Percentiles rank a stretch among this genome's conserved stretches.
phyloP scores from a whole-genome alignment of 2,797 vertebrate species.

The Rhabdophis nuchalis region DNA sequence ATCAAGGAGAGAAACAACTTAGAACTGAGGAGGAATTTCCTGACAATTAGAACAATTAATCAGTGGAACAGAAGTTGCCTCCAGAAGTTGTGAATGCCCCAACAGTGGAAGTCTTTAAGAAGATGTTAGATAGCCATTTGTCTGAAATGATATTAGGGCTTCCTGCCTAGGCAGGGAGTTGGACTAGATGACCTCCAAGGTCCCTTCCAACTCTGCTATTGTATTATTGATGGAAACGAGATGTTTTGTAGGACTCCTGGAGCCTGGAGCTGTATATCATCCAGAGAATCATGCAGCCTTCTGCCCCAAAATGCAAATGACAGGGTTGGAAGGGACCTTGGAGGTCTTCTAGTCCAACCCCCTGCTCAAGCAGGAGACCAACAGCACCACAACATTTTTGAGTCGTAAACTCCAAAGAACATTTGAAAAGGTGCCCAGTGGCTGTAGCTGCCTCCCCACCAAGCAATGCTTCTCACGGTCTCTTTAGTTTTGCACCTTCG shows the following conservation, averaged over 20 bases:
- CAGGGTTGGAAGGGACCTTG: not conserved
- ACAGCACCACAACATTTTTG: slow-evolving; percentile 60
- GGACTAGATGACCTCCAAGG: no score
- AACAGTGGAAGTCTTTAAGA: no score
- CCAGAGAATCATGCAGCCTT: not conserved
- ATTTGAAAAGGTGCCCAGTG: slow-evolving; percentile 50
- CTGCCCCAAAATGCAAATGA: slow-evolving; percentile 2
- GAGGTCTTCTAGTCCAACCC: not conserved
- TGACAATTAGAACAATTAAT: no score
- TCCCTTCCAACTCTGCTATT: no score
- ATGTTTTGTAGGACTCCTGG: not conserved
- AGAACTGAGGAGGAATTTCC: no score
- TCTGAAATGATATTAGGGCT: no score
- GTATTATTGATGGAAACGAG: not conserved
- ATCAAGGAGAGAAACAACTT: no score
- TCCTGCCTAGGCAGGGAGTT: no score
- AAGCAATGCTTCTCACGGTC: not conserved
- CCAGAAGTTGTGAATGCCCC: no score
- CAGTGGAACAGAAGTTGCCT: no score
- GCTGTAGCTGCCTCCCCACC: slow-evolving; percentile 40
- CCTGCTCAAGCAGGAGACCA: not conserved
- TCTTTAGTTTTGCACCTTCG: not conserved
- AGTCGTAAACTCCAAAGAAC: slow-evolving; percentile 57
- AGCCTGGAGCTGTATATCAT: slow-evolving; percentile 25
- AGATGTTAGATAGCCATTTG: no score